These are phyloP conservation scores for Drosophila chauvacae DNA, from an alignment of 1,140 invertebrate species.

Conservation along the genomic window DNA sequence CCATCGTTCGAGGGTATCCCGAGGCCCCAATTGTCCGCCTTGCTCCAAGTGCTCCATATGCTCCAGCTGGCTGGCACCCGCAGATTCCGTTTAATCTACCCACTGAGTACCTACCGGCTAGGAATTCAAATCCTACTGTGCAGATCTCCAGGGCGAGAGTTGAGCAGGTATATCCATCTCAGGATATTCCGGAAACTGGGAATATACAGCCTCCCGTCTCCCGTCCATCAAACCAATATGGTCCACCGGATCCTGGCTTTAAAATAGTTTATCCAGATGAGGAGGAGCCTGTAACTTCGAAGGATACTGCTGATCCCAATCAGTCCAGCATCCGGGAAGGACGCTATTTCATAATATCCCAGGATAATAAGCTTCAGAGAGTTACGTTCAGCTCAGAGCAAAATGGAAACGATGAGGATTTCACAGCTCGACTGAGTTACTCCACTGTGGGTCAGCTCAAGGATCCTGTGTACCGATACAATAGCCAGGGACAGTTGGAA, in stretches of 20 bases:
- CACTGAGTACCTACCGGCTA: constrained; percentile 28
- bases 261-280: constrained; percentile 68
- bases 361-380: constrained; percentile 73
- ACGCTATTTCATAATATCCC: constrained; percentile 72
- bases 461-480: constrained; percentile 79
- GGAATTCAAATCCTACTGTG: constrained; percentile 18
- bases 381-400: constrained; percentile 68
- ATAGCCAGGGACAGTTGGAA: constrained; percentile 72
- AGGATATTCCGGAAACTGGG: constrained; percentile 27
- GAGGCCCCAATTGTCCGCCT: constrained; percentile 13
- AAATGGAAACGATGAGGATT: constrained; percentile 59
- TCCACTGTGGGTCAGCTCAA: constrained; percentile 71
- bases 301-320: not conserved
- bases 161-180: constrained; percentile 44
- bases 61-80: constrained; percentile 73
- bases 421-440: constrained; percentile 76
- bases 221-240: constrained; percentile 52
- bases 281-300: constrained; percentile 16
- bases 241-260: constrained; percentile 54
- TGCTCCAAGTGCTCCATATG: constrained; percentile 72
- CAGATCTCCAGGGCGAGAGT: constrained; percentile 69
- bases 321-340: constrained; percentile 44
- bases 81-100: constrained; percentile 67
- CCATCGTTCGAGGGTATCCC: not conserved
- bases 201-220: not conserved